Conservation (phyloP, 2,113 vertebrate genomes). For the Prolemur simus region DNA sequence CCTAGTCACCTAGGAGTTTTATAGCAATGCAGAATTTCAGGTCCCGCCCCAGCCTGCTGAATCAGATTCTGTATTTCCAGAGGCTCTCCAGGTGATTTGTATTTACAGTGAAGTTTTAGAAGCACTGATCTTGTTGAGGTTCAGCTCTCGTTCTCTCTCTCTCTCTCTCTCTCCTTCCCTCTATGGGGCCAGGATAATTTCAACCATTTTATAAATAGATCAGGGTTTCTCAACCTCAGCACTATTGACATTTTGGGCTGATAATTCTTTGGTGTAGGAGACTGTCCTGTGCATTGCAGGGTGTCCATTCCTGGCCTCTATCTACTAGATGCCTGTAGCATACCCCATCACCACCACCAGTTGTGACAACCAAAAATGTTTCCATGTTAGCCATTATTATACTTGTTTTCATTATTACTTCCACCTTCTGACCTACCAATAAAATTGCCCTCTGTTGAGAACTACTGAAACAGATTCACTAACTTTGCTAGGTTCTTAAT, state of each 20-base stretch:
- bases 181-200: not conserved
- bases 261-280: not conserved
- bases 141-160: not conserved
- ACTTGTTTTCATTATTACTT: not conserved
- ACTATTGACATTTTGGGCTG: not conserved
- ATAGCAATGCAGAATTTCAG: constrained; percentile 20
- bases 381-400: not conserved
- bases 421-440: not conserved
- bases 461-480: constrained; percentile 12
- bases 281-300: not conserved
- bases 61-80: not conserved
- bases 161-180: no score
- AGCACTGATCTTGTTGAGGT: not conserved
- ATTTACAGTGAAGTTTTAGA: not conserved
- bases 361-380: not conserved
- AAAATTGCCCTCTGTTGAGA: not conserved
- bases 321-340: not conserved
- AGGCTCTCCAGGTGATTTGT: not conserved
- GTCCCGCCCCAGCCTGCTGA: not conserved
- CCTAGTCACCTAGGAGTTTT: not conserved
- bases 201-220: not conserved
- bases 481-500: not conserved
- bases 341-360: not conserved
- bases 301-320: not conserved
- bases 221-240: not conserved